These are phyloP conservation scores for Limnephilus lunatus DNA, from an alignment of 2,888 invertebrate genomes.

Conservation along the genomic window DNA sequence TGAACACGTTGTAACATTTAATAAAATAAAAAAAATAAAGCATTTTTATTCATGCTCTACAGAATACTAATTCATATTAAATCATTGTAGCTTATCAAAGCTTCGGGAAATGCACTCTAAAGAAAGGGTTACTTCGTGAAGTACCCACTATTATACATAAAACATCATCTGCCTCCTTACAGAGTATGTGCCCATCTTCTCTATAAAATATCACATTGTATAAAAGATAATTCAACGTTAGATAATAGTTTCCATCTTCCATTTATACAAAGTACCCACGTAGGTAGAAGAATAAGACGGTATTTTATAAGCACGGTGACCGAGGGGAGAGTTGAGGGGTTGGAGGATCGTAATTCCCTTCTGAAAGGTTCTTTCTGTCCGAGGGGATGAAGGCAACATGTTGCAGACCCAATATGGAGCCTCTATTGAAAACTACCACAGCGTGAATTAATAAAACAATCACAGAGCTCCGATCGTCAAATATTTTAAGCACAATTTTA, in stretches of 20 bases:
- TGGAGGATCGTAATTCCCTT: conserved; percentile 21
- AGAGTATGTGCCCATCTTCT: not conserved
- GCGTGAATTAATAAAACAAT: conserved; percentile 65
- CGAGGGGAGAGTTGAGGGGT: conserved; percentile 25
- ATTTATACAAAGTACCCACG: not conserved
- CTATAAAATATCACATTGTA: conserved; percentile 8
- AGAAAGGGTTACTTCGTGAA: not conserved
- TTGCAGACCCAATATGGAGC: conserved; percentile 2
- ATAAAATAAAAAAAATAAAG: not conserved
- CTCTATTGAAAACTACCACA: conserved; percentile 50
- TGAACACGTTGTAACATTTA: not conserved
- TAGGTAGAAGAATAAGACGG: conserved; percentile 37
- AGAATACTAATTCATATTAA: not conserved
- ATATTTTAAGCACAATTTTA: not conserved
- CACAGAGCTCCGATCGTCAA: not conserved
- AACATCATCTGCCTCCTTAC: conserved; percentile 28
- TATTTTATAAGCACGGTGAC: conserved; percentile 52
- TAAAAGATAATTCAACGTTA: not conserved
- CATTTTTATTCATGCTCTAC: not conserved
- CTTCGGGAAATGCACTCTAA: not conserved
- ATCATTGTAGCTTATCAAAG: not conserved
- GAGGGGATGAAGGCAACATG: conserved; percentile 28
- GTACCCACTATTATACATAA: not conserved
- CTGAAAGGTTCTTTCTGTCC: not conserved
- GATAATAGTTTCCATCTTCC: not conserved